Conservation (phyloP, 2,113 vertebrate species). For the Azemiops feae region DNA sequence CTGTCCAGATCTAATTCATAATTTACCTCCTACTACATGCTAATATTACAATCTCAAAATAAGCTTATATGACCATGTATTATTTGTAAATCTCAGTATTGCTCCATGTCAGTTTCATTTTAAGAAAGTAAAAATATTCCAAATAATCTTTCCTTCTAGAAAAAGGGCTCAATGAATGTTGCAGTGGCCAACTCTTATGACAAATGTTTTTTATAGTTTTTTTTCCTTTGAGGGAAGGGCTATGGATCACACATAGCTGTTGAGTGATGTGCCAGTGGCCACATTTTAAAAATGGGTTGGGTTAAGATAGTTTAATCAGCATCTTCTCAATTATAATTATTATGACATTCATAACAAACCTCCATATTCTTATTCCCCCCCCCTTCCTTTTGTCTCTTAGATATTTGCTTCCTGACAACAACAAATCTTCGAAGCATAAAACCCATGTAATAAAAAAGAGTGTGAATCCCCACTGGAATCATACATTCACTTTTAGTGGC, state of each 20-base stretch:
- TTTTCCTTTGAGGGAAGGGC: neutral
- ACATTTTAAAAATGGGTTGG: neutral
- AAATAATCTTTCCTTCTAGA: neutral
- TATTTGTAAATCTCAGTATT: neutral
- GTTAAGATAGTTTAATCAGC: neutral
- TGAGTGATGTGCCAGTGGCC: neutral
- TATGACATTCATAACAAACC: neutral
- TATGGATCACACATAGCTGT: neutral
- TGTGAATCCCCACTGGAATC: slow-evolving; percentile 94
- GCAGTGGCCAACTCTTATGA: neutral
- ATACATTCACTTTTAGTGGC: slow-evolving; percentile 90
- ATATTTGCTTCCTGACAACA: slow-evolving; percentile 92
- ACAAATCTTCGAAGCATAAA: slow-evolving; percentile 96
- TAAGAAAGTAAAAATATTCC: neutral
- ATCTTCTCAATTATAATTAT: neutral
- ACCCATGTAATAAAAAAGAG: slow-evolving; percentile 86
- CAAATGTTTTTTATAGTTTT: neutral
- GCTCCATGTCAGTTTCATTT: neutral
- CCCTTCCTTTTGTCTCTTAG: slow-evolving; percentile 59
- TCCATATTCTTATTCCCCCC: neutral
- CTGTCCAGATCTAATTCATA: neutral
- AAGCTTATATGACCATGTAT: neutral
- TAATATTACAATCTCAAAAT: neutral
- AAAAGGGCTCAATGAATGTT: neutral
- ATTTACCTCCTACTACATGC: neutral